These are phyloP conservation scores for Campylomormyrus tamandua DNA, from an alignment of 2,113 vertebrate genomes.

Conservation along the genomic window DNA sequence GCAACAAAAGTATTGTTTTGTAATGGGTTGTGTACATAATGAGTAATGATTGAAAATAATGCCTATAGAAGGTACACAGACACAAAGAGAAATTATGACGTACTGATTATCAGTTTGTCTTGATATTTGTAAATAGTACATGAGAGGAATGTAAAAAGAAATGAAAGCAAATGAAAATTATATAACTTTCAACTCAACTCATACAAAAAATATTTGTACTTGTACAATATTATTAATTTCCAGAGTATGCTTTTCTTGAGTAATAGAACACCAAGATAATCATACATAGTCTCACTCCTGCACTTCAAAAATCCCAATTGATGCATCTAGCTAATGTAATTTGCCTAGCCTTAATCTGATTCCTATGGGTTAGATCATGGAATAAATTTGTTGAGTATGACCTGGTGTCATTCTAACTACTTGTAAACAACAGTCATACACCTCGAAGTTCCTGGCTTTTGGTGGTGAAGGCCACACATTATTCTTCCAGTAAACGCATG, in stretches of 20 bases:
- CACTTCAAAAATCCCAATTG: not conserved
- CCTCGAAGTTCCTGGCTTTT: not conserved
- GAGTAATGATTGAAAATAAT: constrained; percentile 52
- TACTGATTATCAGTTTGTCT: constrained; percentile 29
- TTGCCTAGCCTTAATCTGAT: not conserved
- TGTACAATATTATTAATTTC: not conserved
- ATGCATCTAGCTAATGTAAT: not conserved
- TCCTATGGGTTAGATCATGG: not conserved
- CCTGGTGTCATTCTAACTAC: not conserved
- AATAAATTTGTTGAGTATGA: not conserved
- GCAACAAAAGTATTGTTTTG: constrained; percentile 58
- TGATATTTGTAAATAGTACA: not conserved
- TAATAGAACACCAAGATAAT: not conserved
- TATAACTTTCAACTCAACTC: not conserved
- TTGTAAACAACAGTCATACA: not conserved
- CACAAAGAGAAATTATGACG: constrained; percentile 34
- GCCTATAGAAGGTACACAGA: constrained; percentile 43
- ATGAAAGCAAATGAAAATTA: not conserved
- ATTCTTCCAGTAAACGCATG: not conserved
- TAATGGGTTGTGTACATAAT: constrained; percentile 65
- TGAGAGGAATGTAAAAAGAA: not conserved
- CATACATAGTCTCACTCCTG: not conserved
- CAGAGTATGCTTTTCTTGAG: not conserved
- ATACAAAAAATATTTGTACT: not conserved
- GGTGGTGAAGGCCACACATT: not conserved